Evolutionary conservation across 2,797 vertebrate species (phyloP).

Genomic region (Galagoides demidoff): DNA sequence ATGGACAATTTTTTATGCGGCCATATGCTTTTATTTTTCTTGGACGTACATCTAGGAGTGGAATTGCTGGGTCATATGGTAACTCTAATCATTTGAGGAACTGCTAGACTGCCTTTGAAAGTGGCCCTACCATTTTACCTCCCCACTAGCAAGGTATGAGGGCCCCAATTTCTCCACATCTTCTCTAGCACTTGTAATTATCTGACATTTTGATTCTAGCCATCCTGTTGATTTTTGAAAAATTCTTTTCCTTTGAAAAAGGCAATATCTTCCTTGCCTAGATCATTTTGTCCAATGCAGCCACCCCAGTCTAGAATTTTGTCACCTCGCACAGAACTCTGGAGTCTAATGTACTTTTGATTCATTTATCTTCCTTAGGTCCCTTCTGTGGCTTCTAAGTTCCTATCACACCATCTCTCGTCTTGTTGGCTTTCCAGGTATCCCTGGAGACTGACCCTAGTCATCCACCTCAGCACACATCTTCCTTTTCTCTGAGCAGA

Average conservation of each 20-base stretch:
- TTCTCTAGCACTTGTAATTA: not conserved
- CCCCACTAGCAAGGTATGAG: not conserved
- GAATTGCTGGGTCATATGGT: not conserved
- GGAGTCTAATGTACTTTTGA: not conserved
- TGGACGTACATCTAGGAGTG: not conserved
- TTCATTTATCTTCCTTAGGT: not conserved
- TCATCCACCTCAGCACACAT: not conserved
- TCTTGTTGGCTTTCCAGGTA: not conserved
- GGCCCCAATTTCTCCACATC: not conserved
- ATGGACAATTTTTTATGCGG: not conserved
- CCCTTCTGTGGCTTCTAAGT: not conserved
- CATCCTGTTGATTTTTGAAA: not conserved
- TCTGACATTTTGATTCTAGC: constrained; percentile 3
- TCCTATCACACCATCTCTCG: not conserved
- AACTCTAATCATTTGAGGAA: not conserved
- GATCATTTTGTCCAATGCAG: not conserved
- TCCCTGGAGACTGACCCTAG: not conserved
- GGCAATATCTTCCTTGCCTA: not conserved
- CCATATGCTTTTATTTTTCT: not conserved
- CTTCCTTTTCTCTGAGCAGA: not conserved
- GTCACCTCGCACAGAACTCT: not conserved
- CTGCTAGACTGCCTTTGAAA: not conserved
- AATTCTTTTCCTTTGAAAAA: not conserved
- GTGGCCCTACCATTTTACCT: not conserved
- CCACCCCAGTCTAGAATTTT: not conserved